phyloP scores from a whole-genome alignment of 1,140 invertebrate genomes.

The Drosophila paulistorum region DNA sequence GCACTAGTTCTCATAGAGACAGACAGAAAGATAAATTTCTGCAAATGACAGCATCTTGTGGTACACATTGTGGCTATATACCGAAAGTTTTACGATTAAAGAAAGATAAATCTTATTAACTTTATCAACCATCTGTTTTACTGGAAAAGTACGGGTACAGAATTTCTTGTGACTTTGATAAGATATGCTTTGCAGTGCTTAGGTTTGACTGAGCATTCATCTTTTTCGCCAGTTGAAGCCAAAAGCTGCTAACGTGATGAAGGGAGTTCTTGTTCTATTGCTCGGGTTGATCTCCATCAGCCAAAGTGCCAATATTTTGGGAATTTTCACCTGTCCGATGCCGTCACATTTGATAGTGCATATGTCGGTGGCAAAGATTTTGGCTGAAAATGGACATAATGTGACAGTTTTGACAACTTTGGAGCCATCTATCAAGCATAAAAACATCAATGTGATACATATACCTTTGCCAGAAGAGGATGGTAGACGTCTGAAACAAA shows the following conservation, averaged over 20 bases:
- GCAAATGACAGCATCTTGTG: no score
- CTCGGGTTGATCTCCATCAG: constrained; percentile 10
- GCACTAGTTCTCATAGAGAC: no score
- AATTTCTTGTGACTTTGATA: neutral
- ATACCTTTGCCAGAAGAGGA: constrained; percentile 23
- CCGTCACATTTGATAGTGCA: constrained; percentile 69
- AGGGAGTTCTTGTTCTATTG: neutral
- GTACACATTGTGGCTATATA: no score
- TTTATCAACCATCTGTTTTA: no score
- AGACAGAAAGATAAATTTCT: no score
- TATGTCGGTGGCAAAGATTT: constrained; percentile 52
- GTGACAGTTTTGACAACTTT: constrained; percentile 61
- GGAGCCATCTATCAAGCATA: constrained; percentile 50
- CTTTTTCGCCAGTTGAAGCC: neutral
- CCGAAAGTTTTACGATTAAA: no score
- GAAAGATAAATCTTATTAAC: no score
- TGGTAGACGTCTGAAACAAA: constrained; percentile 3
- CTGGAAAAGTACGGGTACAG: no score
- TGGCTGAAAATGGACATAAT: constrained; percentile 70
- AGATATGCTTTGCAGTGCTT: neutral
- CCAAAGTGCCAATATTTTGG: constrained; percentile 58
- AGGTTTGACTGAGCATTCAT: neutral
- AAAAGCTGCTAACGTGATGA: neutral
- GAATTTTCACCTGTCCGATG: constrained; percentile 49
- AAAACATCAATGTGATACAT: constrained; percentile 45